A percentile compares a stretch with the other conserved stretches of the same genome.
These are phyloP conservation scores for Halocynthia aurantium DNA, from an alignment of 23 tunicate species.

Conservation along the genomic window DNA sequence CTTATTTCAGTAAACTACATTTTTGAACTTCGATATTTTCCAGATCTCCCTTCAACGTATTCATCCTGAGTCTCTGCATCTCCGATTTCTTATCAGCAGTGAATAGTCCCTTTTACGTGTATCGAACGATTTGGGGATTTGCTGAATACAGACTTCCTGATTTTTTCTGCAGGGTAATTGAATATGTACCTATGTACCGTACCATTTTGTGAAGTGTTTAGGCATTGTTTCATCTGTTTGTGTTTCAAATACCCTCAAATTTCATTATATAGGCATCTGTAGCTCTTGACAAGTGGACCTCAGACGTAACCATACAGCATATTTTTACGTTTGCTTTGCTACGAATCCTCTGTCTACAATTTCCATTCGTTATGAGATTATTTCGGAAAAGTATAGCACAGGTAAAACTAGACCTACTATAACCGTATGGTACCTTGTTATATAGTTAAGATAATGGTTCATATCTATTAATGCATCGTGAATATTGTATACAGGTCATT, in stretches of 20 bases:
- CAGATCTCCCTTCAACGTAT: slow-evolving; percentile 10
- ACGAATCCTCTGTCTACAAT: background rate
- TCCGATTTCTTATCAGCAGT: background rate
- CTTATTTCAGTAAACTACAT: too few relatives aligned
- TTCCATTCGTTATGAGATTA: background rate
- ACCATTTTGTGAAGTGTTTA: too few relatives aligned
- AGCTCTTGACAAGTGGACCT: background rate
- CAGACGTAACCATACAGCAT: background rate
- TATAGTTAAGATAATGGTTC: background rate
- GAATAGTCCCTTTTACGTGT: slow-evolving; percentile 3
- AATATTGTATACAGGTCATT: too few relatives aligned
- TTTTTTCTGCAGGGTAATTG: slow-evolving; percentile 2
- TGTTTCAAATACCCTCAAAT: too few relatives aligned
- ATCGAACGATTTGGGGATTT: background rate
- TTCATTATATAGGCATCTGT: background rate
- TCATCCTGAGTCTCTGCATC: slow-evolving; percentile 1
- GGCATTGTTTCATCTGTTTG: too few relatives aligned
- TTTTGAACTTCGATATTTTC: background rate
- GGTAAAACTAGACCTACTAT: background rate
- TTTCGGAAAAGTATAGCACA: background rate
- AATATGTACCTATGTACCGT: too few relatives aligned
- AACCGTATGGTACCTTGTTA: background rate
- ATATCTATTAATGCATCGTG: background rate
- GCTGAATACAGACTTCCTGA: background rate
- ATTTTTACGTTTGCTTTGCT: background rate